Percentiles rank a stretch among this genome's conserved stretches.
phyloP scores from a whole-genome alignment of 2,797 vertebrate genomes.

The Sphenodon punctatus region DNA sequence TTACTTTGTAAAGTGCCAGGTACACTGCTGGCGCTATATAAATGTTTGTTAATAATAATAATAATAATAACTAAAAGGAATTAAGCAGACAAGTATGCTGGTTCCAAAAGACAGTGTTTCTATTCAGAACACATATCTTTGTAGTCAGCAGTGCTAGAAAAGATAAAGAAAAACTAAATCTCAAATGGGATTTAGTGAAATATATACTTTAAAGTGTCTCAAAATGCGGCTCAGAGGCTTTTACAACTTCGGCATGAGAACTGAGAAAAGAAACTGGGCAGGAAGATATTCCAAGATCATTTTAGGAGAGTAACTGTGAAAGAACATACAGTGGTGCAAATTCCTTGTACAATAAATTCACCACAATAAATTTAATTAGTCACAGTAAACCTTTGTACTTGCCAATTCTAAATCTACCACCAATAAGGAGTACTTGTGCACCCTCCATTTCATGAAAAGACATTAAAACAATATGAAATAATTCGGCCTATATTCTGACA shows the following conservation, averaged over 20 bases:
- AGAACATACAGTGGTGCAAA: background rate
- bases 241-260: background rate
- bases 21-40: no score
- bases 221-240: no score
- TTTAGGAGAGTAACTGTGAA: background rate
- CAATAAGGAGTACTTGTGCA: background rate
- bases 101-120: background rate
- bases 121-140: background rate
- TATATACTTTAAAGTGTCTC: background rate
- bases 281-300: background rate
- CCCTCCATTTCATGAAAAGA: background rate
- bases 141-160: background rate
- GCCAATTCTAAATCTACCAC: background rate
- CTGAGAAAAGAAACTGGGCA: background rate
- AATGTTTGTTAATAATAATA: no score
- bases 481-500: no score
- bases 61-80: no score
- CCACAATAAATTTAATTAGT: background rate
- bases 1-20: no score
- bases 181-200: background rate
- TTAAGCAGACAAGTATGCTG: background rate
- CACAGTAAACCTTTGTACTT: background rate
- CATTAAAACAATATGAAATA: background rate
- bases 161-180: accelerated
- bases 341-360: background rate